These are phyloP conservation scores for Paracyclopina nana DNA, from an alignment of 1,140 invertebrate species.

Conservation along the genomic window DNA sequence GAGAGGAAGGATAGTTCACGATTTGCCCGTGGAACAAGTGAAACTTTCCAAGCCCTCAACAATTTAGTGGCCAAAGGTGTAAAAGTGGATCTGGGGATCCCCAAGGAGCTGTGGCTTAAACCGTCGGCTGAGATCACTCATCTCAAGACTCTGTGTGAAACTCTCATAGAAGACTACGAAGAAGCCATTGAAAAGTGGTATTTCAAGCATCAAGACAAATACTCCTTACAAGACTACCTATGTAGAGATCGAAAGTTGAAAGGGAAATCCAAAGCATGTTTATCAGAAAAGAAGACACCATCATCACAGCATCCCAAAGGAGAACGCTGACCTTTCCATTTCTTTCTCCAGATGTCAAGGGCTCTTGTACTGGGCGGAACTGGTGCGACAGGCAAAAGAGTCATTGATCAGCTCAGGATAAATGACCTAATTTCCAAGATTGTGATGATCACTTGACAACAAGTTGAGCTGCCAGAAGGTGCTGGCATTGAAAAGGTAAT, in stretches of 20 bases:
- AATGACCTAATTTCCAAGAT: slow-evolving; percentile 27
- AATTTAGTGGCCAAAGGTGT: slow-evolving; percentile 49
- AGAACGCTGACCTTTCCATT: too few relatives aligned
- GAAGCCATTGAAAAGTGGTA: slow-evolving; percentile 35
- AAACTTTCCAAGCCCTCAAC: slow-evolving; percentile 68
- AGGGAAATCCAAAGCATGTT: slow-evolving; percentile 1
- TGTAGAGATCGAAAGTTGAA: background rate
- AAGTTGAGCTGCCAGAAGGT: slow-evolving; percentile 23
- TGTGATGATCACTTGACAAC: slow-evolving; percentile 28
- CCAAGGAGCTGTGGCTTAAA: slow-evolving; percentile 86
- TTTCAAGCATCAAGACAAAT: slow-evolving; percentile 26
- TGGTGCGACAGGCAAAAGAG: slow-evolving; percentile 30
- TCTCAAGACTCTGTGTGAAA: slow-evolving; percentile 28
- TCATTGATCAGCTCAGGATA: slow-evolving; percentile 27
- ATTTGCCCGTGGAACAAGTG: slow-evolving; percentile 86
- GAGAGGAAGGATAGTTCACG: slow-evolving; percentile 71
- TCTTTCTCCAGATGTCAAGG: too few relatives aligned
- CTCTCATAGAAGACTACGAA: slow-evolving; percentile 32
- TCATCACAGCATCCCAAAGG: too few relatives aligned
- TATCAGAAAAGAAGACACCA: slow-evolving; percentile 61
- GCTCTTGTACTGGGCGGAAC: slow-evolving; percentile 28
- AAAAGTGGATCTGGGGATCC: slow-evolving; percentile 90
- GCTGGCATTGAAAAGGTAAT: slow-evolving; percentile 3
- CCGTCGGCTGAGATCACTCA: slow-evolving; percentile 84
- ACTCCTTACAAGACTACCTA: slow-evolving; percentile 7